phyloP scores from a whole-genome alignment of 1,140 invertebrate species.

The Drosophila takahashii region DNA sequence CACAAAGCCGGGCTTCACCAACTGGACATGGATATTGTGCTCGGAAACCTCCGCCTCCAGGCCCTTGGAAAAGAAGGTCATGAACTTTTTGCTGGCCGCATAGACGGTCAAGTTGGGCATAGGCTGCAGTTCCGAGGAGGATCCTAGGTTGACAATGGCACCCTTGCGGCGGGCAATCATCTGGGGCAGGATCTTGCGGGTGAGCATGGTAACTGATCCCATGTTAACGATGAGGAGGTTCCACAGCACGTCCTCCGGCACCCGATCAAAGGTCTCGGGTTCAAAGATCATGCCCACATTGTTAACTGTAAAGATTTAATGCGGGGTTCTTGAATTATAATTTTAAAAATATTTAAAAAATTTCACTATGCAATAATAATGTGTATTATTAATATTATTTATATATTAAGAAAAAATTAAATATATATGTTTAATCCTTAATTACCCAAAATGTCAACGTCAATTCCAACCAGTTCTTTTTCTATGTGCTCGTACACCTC shows the following conservation, averaged over 20 bases:
- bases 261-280: slow-evolving; percentile 91
- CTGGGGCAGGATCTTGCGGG: slow-evolving; percentile 90
- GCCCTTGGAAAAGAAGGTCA: slow-evolving; percentile 84
- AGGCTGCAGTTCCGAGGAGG: slow-evolving; percentile 93
- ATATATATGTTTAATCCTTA: too few relatives aligned
- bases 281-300: slow-evolving; percentile 95
- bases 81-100: slow-evolving; percentile 87
- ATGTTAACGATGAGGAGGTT: slow-evolving; percentile 95
- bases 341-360: too few relatives aligned
- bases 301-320: slow-evolving; percentile 90
- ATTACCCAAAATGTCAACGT: slow-evolving; percentile 94
- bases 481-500: slow-evolving; percentile 89
- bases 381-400: too few relatives aligned
- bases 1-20: slow-evolving; percentile 94
- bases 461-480: slow-evolving; percentile 89
- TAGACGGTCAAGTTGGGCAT: slow-evolving; percentile 95
- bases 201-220: slow-evolving; percentile 93
- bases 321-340: too few relatives aligned
- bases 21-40: slow-evolving; percentile 93
- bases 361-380: too few relatives aligned
- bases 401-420: too few relatives aligned
- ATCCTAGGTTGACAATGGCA: slow-evolving; percentile 95
- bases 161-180: slow-evolving; percentile 91
- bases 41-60: slow-evolving; percentile 91
- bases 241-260: slow-evolving; percentile 91